A percentile compares a stretch with the other conserved stretches of the same genome.
phyloP scores from a whole-genome alignment of 2,113 vertebrate species.

The Eonycteris spelaea region DNA sequence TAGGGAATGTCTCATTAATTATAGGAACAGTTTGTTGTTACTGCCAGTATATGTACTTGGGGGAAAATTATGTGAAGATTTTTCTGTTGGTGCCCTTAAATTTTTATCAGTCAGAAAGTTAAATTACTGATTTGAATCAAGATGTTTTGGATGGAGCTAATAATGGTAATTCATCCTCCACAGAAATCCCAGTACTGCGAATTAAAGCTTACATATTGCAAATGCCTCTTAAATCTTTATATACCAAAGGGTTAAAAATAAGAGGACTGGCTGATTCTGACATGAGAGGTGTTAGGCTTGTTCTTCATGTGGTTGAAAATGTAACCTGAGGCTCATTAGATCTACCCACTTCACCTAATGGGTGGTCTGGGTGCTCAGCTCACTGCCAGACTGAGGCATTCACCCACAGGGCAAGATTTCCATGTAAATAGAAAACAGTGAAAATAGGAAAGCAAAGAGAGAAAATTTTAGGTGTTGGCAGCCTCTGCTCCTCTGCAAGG shows the following conservation, averaged over 20 bases:
- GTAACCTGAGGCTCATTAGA: not conserved
- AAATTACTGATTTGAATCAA: not conserved
- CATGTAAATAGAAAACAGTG: not conserved
- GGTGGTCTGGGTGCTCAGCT: not conserved
- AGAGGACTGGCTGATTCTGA: not conserved
- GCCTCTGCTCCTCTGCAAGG: not conserved
- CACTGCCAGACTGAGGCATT: not conserved
- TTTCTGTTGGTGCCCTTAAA: not conserved
- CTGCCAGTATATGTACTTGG: not conserved
- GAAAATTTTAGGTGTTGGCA: too few relatives aligned
- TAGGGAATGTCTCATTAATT: not conserved
- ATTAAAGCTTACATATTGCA: not conserved
- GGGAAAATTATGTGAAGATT: not conserved
- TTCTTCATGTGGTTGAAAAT: not conserved
- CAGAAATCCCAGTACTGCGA: not conserved
- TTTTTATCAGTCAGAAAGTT: not conserved
- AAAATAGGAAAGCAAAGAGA: not conserved
- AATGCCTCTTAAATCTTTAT: not conserved
- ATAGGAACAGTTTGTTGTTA: not conserved
- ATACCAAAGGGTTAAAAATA: not conserved
- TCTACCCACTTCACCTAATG: too few relatives aligned
- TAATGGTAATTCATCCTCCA: rapidly evolving
- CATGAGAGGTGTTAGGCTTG: not conserved
- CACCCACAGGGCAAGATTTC: not conserved
- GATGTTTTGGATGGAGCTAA: not conserved